Percentiles rank a stretch among this genome's conserved stretches.
Conservation (phyloP, 1,140 invertebrate species). For the Pygmarrhopalites habei region DNA sequence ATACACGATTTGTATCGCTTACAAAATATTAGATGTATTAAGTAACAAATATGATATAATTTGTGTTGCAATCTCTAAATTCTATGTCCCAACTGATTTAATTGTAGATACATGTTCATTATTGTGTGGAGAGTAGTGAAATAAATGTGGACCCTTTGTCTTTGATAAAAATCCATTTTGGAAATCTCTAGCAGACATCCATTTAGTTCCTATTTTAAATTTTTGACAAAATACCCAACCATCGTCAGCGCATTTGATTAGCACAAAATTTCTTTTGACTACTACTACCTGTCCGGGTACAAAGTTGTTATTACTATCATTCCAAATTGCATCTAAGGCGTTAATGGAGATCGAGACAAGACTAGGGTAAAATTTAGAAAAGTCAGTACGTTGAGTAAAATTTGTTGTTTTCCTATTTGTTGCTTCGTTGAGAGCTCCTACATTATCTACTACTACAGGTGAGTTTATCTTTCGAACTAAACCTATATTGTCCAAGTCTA, state of each 20-base stretch:
- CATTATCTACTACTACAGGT: background rate
- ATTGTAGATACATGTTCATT: no score
- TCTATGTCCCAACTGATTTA: no score
- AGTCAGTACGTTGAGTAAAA: slow-evolving; percentile 4
- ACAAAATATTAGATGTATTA: no score
- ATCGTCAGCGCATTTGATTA: slow-evolving; percentile 32
- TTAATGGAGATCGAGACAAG: slow-evolving; percentile 4
- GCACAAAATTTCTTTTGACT: slow-evolving; percentile 26
- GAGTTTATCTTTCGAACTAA: slow-evolving; percentile 4
- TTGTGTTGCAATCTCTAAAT: no score
- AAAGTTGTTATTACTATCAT: background rate
- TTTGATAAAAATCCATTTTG: slow-evolving; percentile 36
- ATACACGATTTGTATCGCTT: no score
- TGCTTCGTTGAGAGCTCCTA: background rate
- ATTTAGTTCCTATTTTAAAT: slow-evolving; percentile 40
- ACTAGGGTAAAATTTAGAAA: slow-evolving; percentile 13
- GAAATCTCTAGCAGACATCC: slow-evolving; percentile 39
- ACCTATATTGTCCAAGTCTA: slow-evolving; percentile 37
- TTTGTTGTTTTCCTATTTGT: slow-evolving; percentile 3
- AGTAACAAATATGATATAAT: no score
- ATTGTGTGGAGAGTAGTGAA: background rate
- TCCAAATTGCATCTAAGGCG: background rate
- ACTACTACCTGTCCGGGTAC: slow-evolving; percentile 31
- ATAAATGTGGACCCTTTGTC: background rate
- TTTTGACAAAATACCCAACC: slow-evolving; percentile 41